Percentiles rank a stretch among this genome's conserved stretches.
phyloP scores from a whole-genome alignment of 2,797 vertebrate species.

The Onychomys torridus region DNA sequence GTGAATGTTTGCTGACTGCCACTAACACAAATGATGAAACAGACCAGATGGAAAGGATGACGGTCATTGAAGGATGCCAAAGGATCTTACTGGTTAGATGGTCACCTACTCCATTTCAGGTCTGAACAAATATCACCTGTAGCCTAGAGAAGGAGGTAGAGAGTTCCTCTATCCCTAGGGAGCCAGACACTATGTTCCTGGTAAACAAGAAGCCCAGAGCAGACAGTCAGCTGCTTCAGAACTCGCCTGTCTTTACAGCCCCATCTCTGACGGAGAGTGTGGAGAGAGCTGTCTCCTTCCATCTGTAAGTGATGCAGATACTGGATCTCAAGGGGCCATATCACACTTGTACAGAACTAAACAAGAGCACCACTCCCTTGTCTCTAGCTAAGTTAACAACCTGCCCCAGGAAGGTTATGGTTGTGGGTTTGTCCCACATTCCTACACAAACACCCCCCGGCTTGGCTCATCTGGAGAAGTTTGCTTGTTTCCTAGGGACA shows the following conservation, averaged over 20 bases:
- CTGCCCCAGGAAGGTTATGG: neutral
- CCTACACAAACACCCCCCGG: neutral
- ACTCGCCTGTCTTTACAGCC: neutral
- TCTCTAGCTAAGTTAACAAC: neutral
- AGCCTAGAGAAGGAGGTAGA: neutral
- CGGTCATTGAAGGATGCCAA: neutral
- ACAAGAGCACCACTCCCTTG: neutral
- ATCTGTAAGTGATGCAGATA: neutral
- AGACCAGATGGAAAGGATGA: constrained; percentile 58
- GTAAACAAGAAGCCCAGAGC: neutral
- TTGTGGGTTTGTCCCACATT: neutral
- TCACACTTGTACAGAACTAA: neutral
- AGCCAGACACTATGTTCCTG: neutral
- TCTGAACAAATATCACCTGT: neutral
- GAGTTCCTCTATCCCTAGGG: neutral
- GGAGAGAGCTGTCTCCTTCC: neutral
- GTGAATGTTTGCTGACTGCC: constrained; percentile 39
- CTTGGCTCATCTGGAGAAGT: neutral
- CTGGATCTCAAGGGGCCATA: neutral
- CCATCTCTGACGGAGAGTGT: neutral
- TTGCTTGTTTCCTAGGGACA: neutral
- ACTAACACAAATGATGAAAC: constrained; percentile 37
- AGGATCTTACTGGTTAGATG: neutral
- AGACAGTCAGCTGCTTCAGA: neutral
- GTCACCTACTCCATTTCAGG: neutral